Conservation (phyloP, 2,113 vertebrate genomes). For the Anthoscopus minutus region DNA sequence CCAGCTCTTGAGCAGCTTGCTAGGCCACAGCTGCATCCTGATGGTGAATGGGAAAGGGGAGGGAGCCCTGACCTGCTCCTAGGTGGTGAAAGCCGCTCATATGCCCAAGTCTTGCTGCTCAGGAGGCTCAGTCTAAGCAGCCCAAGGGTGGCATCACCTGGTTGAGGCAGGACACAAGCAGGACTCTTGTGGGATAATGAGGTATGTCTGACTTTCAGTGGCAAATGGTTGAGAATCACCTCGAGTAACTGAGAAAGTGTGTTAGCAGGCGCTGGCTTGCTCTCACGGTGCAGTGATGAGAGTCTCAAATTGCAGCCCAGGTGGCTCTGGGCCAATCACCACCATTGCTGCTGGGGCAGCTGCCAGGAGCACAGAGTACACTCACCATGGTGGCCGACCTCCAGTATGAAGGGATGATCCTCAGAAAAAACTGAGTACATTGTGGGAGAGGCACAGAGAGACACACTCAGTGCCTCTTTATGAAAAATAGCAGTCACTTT, state of each 20-base stretch:
- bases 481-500: not conserved
- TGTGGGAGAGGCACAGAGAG: not conserved
- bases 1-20: not conserved
- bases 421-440: not conserved
- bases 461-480: not conserved
- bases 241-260: not conserved
- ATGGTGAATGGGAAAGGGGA: not conserved
- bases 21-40: not conserved
- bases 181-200: not conserved
- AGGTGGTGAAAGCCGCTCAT: not conserved
- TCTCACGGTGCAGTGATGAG: not conserved
- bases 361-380: not conserved
- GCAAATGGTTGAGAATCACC: not conserved
- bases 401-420: not conserved
- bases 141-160: not conserved
- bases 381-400: not conserved
- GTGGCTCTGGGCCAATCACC: not conserved
- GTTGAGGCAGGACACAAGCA: not conserved
- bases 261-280: not conserved
- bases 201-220: not conserved
- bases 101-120: not conserved
- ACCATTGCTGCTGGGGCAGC: accelerated
- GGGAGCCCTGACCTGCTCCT: not conserved
- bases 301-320: not conserved
- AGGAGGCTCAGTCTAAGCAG: not conserved